Conservation (phyloP, 2,797 vertebrate species). For the Sebastes alutus region DNA sequence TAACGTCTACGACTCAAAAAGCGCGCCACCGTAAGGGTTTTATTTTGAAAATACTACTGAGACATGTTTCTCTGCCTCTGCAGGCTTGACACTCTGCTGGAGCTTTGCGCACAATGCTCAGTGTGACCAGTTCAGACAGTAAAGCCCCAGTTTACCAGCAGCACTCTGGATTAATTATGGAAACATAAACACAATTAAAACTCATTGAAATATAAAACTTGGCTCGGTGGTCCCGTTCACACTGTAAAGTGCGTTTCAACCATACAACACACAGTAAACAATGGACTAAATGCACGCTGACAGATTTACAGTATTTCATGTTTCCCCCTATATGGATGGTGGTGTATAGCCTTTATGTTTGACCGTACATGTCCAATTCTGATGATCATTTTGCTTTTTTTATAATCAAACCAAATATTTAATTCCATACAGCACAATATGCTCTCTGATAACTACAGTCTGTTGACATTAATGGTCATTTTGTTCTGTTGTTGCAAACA, state of each 20-base stretch:
- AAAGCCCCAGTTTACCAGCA: not conserved
- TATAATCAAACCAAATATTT: not conserved
- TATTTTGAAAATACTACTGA: constrained; percentile 32
- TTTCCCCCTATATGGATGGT: not conserved
- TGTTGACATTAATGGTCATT: not conserved
- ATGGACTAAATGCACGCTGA: no score
- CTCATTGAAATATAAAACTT: not conserved
- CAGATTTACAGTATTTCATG: not conserved
- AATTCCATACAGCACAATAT: not conserved
- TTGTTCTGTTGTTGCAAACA: not conserved
- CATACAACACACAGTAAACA: not conserved
- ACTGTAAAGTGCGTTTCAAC: not conserved
- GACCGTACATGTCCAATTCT: not conserved
- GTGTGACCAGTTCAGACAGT: not conserved
- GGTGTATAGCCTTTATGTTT: not conserved
- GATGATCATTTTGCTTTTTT: not conserved
- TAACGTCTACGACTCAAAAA: not conserved
- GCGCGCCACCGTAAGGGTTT: not conserved
- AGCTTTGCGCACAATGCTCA: not conserved
- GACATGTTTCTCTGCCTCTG: not conserved
- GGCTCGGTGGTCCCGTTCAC: not conserved
- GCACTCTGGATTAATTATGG: not conserved
- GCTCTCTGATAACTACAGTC: not conserved
- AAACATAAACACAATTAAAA: not conserved
- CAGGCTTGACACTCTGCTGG: constrained; percentile 1